Evolutionary conservation across 2,113 vertebrate species (phyloP).

Genomic region (Herpailurus yagouaroundi): DNA sequence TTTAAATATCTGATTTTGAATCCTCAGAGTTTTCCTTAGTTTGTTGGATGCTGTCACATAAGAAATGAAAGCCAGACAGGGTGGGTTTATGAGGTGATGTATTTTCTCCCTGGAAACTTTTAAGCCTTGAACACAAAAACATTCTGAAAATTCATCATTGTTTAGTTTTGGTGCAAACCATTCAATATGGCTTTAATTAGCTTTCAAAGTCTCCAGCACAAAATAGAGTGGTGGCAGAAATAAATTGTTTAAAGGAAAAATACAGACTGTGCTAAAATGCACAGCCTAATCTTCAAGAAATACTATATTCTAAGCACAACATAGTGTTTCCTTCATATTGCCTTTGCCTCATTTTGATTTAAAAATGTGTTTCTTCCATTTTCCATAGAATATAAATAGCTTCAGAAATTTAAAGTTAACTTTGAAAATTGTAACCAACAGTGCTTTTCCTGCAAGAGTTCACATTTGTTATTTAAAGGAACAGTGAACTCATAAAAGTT

Average conservation of each 20-base stretch:
- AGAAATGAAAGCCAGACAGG: not conserved
- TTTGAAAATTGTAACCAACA: slow-evolving; percentile 46
- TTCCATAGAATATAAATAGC: slow-evolving; percentile 40
- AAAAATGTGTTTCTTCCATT: slow-evolving; percentile 54
- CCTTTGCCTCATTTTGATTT: slow-evolving; percentile 47
- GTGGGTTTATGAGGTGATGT: not conserved
- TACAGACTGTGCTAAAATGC: not conserved
- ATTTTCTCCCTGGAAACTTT: slow-evolving; percentile 52
- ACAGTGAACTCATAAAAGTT: not conserved
- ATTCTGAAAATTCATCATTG: slow-evolving; percentile 50
- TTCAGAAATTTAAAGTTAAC: slow-evolving; percentile 43
- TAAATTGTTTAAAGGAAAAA: slow-evolving; percentile 57
- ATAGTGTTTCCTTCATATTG: not conserved
- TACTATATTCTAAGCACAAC: not conserved
- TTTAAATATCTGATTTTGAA: not conserved
- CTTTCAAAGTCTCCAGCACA: slow-evolving; percentile 53
- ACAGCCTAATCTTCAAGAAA: slow-evolving; percentile 23
- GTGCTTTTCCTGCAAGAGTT: slow-evolving; percentile 16
- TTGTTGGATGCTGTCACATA: not conserved
- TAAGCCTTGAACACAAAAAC: slow-evolving; percentile 38
- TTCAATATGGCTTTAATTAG: slow-evolving; percentile 73
- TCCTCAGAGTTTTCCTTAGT: accelerated
- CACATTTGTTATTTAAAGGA: not conserved
- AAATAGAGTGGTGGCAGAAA: slow-evolving; percentile 51
- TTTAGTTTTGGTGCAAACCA: slow-evolving; percentile 54